Base-by-base conservation (phyloP, 2,888 invertebrate genomes). In the Lagria hirta region DNA sequence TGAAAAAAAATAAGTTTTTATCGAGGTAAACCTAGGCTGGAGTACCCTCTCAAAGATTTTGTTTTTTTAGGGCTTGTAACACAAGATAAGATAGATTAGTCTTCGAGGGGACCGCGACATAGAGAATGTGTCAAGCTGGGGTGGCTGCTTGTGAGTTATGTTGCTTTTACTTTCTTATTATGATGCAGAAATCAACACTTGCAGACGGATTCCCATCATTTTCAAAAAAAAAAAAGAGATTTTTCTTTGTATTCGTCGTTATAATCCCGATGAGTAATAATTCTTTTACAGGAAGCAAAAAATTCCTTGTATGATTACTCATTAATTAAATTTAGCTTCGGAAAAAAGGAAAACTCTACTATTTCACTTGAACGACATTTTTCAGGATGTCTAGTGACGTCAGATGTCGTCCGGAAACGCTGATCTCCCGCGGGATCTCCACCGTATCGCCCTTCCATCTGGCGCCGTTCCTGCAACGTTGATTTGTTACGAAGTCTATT, bases 21-120 rank as follows among this genome's bases (percentile, higher is more conserved):
- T 14, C 27, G 21, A 18, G 17, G 15, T 26, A 16, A 23, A 33
- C 12, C 18, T 12, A 11, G 8, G 16, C 11, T 15, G 15, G 29
- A 38, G 23, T 45, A 45, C 45, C 45, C 45, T 45, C 45, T 45
- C 45, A 23, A 35, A 45, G 45, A 40, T 40, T 30, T 29, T 35
- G 35, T 42, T 41, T 35, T 41, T 46, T 46, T 20, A 29, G n/a
- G 11, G 18, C 18, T 29, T 46, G 42, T 46, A 42, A 42, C 46
- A 30, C 36, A 32, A 56, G 56, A 58, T 58, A 58, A 54, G 58
- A 56, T 51, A 49, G 49, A 55, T 57, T 57, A 52, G 49, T 48
- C 52, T 54, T 47, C 52, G 53, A 52, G 57, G 55, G 52, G 54
- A 55, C 48, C 51, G 29, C 29, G 46, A 46, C 42, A 36, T 36